Conservation (phyloP, 2,113 vertebrate genomes). For the Cyphomyrus discorhynchus region DNA sequence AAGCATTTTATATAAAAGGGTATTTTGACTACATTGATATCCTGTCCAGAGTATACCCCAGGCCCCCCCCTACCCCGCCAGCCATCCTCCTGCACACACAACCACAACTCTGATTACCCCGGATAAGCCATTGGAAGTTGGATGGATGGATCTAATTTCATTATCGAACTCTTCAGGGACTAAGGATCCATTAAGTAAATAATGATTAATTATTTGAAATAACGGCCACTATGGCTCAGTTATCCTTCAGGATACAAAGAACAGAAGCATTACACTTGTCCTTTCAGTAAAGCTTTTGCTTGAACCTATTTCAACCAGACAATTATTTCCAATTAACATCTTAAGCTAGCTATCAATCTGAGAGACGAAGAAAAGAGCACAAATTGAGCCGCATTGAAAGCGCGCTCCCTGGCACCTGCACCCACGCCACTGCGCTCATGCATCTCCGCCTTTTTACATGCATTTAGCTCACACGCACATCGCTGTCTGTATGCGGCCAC, state of each 20-base stretch:
- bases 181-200: neutral
- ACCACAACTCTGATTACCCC: neutral
- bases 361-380: neutral
- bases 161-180: neutral
- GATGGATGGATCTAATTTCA: neutral
- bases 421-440: neutral
- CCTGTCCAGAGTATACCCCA: neutral
- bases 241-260: neutral
- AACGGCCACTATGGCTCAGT: neutral
- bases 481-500: neutral
- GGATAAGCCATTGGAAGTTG: neutral
- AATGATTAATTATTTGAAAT: constrained; percentile 7
- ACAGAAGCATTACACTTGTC: neutral
- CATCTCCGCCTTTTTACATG: neutral
- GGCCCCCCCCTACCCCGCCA: neutral
- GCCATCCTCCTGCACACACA: neutral
- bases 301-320: neutral
- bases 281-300: neutral
- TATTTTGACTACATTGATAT: neutral
- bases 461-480: neutral
- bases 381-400: neutral
- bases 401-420: neutral
- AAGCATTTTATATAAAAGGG: neutral
- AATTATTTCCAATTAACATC: neutral
- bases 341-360: neutral